Evolutionary conservation across 2,888 invertebrate genomes (phyloP).

Genomic region (Drosophila lutescens): DNA sequence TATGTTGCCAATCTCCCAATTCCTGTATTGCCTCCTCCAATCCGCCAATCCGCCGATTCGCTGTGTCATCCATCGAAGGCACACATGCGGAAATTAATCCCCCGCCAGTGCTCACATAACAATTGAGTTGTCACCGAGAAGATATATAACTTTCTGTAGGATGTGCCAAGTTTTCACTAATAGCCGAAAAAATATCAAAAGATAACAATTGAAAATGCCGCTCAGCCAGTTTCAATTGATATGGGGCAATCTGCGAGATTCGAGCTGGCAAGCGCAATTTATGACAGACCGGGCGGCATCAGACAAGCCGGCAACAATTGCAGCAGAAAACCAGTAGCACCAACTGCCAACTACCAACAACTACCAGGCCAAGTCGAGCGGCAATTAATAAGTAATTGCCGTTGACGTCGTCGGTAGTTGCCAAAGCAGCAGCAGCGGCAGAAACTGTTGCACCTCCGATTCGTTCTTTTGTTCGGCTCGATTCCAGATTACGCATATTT

Average conservation of each 20-base stretch:
- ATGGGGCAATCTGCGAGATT: constrained; percentile 49
- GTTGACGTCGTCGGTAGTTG: constrained; percentile 53
- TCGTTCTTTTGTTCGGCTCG: constrained; percentile 49
- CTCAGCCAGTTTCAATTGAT: constrained; percentile 60
- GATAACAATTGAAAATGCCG: constrained; percentile 44
- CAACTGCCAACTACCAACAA: constrained; percentile 26
- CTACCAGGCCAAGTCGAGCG: constrained; percentile 35
- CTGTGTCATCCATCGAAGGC: constrained; percentile 31
- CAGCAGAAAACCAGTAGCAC: constrained; percentile 35
- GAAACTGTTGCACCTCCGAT: constrained; percentile 59
- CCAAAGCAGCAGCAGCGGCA: constrained; percentile 37
- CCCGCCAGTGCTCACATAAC: constrained; percentile 39
- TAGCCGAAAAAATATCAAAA: constrained; percentile 48
- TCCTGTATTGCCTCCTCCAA: constrained; percentile 26
- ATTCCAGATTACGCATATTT: constrained; percentile 46
- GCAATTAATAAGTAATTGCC: constrained; percentile 75
- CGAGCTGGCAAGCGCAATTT: constrained; percentile 51
- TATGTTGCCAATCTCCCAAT: constrained; percentile 19
- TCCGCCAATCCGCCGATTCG: constrained; percentile 21
- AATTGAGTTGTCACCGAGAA: constrained; percentile 39
- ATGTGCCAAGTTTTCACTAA: constrained; percentile 39
- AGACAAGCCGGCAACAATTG: constrained; percentile 50
- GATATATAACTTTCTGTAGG: constrained; percentile 33
- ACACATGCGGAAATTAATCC: constrained; percentile 37
- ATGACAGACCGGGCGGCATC: constrained; percentile 66